A percentile compares a stretch with the other conserved stretches of the same genome.
Evolutionary conservation across 2,888 invertebrate species (phyloP).

Genomic region (Agrotis puta): DNA sequence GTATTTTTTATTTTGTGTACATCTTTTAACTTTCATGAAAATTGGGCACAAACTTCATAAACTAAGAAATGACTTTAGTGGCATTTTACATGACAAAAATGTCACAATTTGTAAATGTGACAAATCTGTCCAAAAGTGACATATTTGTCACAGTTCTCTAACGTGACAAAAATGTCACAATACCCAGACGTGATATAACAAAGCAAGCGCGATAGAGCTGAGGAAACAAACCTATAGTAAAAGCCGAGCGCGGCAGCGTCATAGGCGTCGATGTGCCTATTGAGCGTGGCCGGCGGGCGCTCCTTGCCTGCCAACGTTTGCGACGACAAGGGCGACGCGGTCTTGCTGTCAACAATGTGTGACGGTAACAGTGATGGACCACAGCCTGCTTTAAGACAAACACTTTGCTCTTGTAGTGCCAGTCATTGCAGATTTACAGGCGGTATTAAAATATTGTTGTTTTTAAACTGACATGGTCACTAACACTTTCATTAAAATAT

Average conservation of each 20-base stretch:
- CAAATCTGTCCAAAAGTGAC: too few species aligned
- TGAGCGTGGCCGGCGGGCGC: conserved; percentile 74
- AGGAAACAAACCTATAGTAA: conserved; percentile 85
- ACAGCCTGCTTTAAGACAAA: conserved; percentile 44
- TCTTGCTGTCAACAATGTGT: conserved; percentile 81
- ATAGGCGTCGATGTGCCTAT: conserved; percentile 73
- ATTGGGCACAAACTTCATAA: too few species aligned
- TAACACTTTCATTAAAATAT: too few species aligned
- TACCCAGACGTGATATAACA: conserved; percentile 55
- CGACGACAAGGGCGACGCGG: conserved; percentile 85
- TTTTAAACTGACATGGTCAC: too few species aligned
- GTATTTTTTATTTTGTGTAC: too few species aligned
- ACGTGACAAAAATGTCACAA: background rate
- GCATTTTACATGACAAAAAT: too few species aligned
- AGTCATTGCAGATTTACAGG: background rate
- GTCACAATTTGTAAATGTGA: too few species aligned
- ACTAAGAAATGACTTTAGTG: too few species aligned
- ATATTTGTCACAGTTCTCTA: too few species aligned
- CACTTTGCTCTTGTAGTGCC: conserved; percentile 34
- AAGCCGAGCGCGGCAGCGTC: conserved; percentile 79
- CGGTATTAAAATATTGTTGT: too few species aligned
- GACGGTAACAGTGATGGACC: conserved; percentile 63
- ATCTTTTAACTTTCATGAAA: too few species aligned
- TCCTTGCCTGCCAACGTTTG: conserved; percentile 79
- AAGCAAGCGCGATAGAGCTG: conserved; percentile 71